Evolutionary conservation across 2,888 invertebrate genomes (phyloP), one percentile per base, ranked within the genome.

Genomic region (Heliconius hortense): DNA sequence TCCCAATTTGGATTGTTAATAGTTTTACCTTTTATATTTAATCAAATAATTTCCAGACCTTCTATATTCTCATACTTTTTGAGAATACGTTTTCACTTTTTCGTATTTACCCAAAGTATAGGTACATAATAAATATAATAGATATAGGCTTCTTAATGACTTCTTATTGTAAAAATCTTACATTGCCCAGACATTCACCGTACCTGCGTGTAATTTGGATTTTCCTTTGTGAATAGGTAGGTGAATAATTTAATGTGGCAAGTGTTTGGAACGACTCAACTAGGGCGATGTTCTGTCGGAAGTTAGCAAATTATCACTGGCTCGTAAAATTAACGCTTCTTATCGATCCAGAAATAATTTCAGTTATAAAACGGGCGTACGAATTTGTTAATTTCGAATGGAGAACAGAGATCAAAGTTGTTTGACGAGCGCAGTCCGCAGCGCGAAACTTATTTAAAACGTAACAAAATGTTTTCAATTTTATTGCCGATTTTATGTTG

Each of bases 231-330:
- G 74, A 76, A 76, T 76, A 76, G 74, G 71, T 79, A 79, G 73
- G 84, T 88, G 86, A 84, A 87, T 89, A 91, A 92, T 91, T 89
- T 89, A 88, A 88, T 87, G 88, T 87, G 87, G 88, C 87, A 92
- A 93, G 88, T 90, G 90, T 86, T 90, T 87, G 89, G 90, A 92
- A 92, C 91, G 88, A 88, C 88, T 89, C 90, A 85, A 90, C 90
- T 93, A 93, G 92, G 91, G 92, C 89, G 89, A 89, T 89, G 88
- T 85, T 89, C 90, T 89, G 93, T 93, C 94, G 93, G 94, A 94
- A 94, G 94, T 94, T 93, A 90, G 92, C 93, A 93, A 94, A 94
- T 94, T 94, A 94, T 94, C 94, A 92, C 92, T 92, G 90, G 88
- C 88, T 94, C 93, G 93, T 94, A 93, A 94, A 94, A 93, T 93